A percentile compares a stretch with the other conserved stretches of the same genome.
Conservation (phyloP, 2,113 vertebrate species). For the Circaetus gallicus region DNA sequence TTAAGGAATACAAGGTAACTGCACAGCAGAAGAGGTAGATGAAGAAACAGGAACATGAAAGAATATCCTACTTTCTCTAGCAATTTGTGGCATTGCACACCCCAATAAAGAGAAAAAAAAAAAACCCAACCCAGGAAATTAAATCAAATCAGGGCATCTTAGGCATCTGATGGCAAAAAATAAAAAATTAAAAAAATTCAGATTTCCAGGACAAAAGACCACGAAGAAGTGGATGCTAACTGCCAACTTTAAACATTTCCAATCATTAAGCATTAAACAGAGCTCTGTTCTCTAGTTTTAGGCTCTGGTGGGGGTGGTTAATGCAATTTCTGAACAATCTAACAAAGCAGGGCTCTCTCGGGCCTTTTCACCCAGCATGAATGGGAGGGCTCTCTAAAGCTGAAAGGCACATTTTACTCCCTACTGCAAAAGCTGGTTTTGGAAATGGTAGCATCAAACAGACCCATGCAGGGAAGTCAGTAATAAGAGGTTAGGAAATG, state of each 20-base stretch:
- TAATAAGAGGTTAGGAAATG: not conserved
- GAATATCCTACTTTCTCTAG: not conserved
- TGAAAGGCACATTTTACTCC: not conserved
- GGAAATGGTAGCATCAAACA: fast-evolving
- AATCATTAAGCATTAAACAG: not conserved
- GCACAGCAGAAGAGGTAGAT: not conserved
- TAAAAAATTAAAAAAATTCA: not conserved
- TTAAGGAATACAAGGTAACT: not conserved
- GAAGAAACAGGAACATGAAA: not conserved
- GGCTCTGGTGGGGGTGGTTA: not conserved
- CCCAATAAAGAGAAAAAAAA: not conserved
- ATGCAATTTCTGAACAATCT: fast-evolving
- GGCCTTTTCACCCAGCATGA: not conserved
- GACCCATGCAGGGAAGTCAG: not conserved
- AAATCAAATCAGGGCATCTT: not conserved
- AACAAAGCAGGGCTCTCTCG: not conserved
- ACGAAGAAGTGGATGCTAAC: not conserved
- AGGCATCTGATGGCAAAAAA: not conserved
- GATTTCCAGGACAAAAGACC: not conserved
- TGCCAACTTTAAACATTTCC: not conserved
- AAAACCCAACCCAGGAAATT: not conserved
- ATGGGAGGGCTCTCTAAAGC: not conserved
- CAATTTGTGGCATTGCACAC: not conserved
- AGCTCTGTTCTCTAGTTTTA: not conserved
- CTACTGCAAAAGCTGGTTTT: not conserved